These are phyloP conservation scores for Periplaneta americana DNA, from an alignment of 1,140 invertebrate species.

Conservation along the genomic window DNA sequence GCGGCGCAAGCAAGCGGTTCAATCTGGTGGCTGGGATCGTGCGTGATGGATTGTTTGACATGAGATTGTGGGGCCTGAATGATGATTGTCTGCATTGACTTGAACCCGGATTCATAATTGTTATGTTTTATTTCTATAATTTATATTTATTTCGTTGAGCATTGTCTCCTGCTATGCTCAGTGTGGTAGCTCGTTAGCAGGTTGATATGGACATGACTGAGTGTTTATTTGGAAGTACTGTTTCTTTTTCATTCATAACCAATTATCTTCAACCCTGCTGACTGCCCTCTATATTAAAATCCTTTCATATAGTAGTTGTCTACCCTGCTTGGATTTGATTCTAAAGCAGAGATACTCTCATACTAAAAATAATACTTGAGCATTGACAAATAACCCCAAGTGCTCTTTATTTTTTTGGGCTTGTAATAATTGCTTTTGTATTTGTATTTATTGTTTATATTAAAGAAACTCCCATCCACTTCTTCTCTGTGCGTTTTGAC, in stretches of 20 bases:
- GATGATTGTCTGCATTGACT: slow-evolving; percentile 8
- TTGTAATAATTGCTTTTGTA: slow-evolving; percentile 18
- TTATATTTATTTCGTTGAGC: not conserved
- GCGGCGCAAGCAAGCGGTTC: slow-evolving; percentile 2
- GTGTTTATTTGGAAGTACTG: not conserved
- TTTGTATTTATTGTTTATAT: slow-evolving; percentile 15
- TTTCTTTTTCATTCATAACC: not conserved
- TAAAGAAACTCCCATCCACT: slow-evolving; percentile 10
- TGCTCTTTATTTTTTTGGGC: slow-evolving; percentile 10
- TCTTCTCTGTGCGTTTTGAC: slow-evolving; percentile 27
- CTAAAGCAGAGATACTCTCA: slow-evolving; percentile 13
- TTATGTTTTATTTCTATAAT: too few relatives aligned
- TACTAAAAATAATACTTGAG: slow-evolving; percentile 14
- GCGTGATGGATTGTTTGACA: not conserved
- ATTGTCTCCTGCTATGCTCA: not conserved
- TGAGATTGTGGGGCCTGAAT: slow-evolving; percentile 9
- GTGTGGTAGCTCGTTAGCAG: not conserved
- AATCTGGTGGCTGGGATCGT: slow-evolving; percentile 12
- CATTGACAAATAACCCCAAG: slow-evolving; percentile 12
- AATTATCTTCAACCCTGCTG: not conserved
- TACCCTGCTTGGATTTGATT: slow-evolving; percentile 1
- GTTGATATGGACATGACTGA: slow-evolving; percentile 5
- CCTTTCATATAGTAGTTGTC: not conserved
- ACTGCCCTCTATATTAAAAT: not conserved
- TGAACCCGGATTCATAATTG: not conserved